These are phyloP conservation scores for Parasteatoda tepidariorum DNA, from an alignment of 1,140 invertebrate genomes.

Conservation along the genomic window DNA sequence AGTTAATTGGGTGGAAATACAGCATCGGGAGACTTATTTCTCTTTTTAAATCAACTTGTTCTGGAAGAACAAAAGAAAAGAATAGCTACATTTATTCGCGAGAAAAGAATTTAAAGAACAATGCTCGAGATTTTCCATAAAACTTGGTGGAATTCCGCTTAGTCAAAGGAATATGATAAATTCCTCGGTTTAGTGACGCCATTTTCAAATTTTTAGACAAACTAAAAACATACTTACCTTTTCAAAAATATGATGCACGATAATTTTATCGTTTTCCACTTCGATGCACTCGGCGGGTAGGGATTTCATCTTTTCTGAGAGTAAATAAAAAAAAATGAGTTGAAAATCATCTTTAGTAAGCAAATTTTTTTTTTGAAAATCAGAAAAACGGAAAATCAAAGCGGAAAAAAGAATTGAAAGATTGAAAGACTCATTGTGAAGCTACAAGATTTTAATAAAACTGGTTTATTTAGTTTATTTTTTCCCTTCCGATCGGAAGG, in stretches of 20 bases:
- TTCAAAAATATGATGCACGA: conserved; percentile 42
- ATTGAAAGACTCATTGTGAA: not conserved
- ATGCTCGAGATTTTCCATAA: not conserved
- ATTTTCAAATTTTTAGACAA: not conserved
- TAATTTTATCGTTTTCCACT: conserved; percentile 51
- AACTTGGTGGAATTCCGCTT: not conserved
- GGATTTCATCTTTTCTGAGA: conserved; percentile 57
- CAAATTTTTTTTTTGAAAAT: not conserved
- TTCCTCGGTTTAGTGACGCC: conserved; percentile 4
- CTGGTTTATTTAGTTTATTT: no score
- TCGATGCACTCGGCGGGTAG: conserved; percentile 33
- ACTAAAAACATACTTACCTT: conserved; percentile 29
- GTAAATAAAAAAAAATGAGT: conserved; percentile 8
- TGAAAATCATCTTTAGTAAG: not conserved
- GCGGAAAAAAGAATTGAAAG: not conserved
- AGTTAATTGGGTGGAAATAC: not conserved
- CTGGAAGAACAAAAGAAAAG: not conserved
- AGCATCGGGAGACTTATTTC: not conserved
- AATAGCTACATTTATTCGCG: not conserved
- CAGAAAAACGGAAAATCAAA: not conserved
- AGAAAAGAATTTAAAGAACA: not conserved
- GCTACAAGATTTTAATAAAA: not conserved
- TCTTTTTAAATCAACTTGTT: not conserved
- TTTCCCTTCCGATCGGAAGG: no score
- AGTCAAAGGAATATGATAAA: not conserved